phyloP scores from a whole-genome alignment of 2,113 vertebrate species.

The Anoura caudifer region DNA sequence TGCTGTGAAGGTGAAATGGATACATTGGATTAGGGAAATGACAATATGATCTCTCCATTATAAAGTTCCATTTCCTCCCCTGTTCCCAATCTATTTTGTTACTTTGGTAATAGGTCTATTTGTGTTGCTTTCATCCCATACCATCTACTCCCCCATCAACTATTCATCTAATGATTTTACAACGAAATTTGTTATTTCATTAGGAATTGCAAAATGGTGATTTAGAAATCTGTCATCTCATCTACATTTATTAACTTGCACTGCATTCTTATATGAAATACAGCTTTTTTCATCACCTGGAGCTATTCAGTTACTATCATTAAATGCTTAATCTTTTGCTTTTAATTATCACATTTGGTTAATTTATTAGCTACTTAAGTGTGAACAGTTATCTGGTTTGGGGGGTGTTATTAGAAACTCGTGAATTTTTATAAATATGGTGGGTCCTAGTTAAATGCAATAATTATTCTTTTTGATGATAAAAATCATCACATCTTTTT shows the following conservation, averaged over 20 bases:
- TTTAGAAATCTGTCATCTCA: not conserved
- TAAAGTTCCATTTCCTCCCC: not conserved
- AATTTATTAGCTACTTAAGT: not conserved
- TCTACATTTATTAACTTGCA: not conserved
- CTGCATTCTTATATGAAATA: not conserved
- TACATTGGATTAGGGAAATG: not conserved
- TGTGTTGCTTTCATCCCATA: not conserved
- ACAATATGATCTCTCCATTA: not conserved
- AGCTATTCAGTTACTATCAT: not conserved
- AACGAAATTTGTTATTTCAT: not conserved
- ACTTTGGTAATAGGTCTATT: not conserved
- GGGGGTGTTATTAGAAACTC: not conserved
- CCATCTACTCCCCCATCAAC: not conserved
- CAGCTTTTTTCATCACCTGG: not conserved
- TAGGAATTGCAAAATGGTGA: not conserved
- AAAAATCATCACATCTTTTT: not conserved
- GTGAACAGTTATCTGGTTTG: not conserved
- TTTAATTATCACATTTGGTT: not conserved
- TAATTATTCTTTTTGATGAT: not conserved
- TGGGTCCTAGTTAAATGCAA: not conserved
- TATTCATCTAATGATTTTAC: not conserved
- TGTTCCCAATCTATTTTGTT: not conserved
- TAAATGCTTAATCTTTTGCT: not conserved
- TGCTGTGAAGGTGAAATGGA: not conserved
- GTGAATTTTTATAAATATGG: not conserved